A percentile compares a stretch with the other conserved stretches of the same genome.
These are phyloP conservation scores for Copidosoma floridanum DNA, from an alignment of 1,140 invertebrate genomes.

Conservation along the genomic window DNA sequence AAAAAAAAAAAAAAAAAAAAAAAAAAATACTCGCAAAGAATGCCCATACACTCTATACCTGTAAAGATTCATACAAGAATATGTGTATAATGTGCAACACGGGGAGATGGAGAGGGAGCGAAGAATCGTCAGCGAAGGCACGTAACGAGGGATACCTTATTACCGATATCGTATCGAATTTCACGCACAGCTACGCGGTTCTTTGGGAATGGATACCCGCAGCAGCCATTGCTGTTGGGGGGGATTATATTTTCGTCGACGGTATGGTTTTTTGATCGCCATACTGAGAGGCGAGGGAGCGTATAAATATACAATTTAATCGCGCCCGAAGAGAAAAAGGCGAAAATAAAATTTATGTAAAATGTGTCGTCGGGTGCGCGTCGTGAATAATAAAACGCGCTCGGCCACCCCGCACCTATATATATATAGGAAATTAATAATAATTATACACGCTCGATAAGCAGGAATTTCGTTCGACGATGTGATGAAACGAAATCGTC, in stretches of 20 bases:
- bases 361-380: too few species aligned
- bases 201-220: constrained; percentile 49
- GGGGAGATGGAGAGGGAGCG: too few species aligned
- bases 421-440: too few species aligned
- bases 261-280: constrained; percentile 13
- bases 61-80: neutral
- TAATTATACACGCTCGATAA: too few species aligned
- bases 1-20: neutral
- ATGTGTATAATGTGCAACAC: too few species aligned
- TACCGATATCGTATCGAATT: constrained; percentile 50
- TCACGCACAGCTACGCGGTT: constrained; percentile 49
- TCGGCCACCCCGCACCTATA: too few species aligned
- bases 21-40: constrained; percentile 16
- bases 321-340: neutral
- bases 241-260: constrained; percentile 24
- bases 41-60: neutral
- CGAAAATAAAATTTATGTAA: constrained; percentile 5
- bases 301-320: constrained; percentile 21
- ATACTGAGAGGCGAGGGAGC: neutral
- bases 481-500: too few species aligned
- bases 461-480: too few species aligned
- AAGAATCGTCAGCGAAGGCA: constrained; percentile 11
- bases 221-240: too few species aligned
- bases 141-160: constrained; percentile 37
- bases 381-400: constrained; percentile 13